phyloP scores from a whole-genome alignment of 2,888 invertebrate species.

The Hetaerina titia region DNA sequence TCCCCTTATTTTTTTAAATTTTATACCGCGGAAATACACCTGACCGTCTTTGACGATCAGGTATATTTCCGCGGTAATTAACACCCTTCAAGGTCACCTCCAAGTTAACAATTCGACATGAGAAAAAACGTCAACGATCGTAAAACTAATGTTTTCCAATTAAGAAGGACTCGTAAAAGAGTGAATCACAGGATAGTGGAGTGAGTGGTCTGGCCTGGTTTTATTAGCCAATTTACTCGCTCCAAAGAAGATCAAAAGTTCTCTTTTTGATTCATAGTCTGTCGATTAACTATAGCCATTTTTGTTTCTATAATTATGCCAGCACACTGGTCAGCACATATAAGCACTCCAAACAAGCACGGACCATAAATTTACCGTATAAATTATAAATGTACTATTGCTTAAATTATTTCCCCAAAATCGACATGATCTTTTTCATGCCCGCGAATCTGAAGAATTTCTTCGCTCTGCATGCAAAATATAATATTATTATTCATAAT shows the following conservation, averaged over 20 bases:
- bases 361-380: neutral
- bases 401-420: neutral
- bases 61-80: neutral
- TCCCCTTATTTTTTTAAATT: neutral
- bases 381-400: neutral
- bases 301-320: neutral
- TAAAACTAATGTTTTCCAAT: conserved; percentile 27
- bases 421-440: too few species aligned
- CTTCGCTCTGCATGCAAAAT: too few species aligned
- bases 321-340: neutral
- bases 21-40: too few species aligned
- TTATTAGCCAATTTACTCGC: conserved; percentile 15
- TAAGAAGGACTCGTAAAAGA: conserved; percentile 12
- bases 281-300: neutral
- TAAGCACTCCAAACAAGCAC: neutral
- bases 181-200: neutral
- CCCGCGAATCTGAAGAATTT: too few species aligned
- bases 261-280: neutral
- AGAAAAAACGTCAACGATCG: neutral
- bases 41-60: neutral
- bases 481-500: too few species aligned
- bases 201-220: neutral
- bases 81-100: neutral
- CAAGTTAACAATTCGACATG: neutral
- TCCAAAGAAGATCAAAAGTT: neutral